Conservation (phyloP, 2,797 vertebrate genomes). For the Arctocebus calabarensis region DNA sequence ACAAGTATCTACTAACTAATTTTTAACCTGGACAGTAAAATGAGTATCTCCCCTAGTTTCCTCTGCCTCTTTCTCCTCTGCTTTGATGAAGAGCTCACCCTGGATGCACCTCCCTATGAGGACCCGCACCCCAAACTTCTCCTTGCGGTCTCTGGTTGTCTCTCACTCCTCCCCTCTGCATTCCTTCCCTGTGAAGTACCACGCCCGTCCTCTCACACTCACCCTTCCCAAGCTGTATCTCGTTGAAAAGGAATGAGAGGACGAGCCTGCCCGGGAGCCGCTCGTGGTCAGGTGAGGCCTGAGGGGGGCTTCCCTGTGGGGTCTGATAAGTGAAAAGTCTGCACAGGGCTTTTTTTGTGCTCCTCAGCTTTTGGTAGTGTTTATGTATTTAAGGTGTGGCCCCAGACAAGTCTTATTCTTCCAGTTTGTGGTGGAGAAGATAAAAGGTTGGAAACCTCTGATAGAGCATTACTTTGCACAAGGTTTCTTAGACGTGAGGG, state of each 20-base stretch:
- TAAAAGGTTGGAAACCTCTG: too few relatives aligned
- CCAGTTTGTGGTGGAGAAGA: too few relatives aligned
- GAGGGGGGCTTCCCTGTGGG: too few relatives aligned
- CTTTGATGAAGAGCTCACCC: accelerated
- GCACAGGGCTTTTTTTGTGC: too few relatives aligned
- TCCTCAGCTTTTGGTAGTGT: too few relatives aligned
- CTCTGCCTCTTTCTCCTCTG: not conserved
- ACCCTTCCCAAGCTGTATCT: not conserved
- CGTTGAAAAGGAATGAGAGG: not conserved
- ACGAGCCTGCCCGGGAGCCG: too few relatives aligned
- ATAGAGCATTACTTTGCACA: accelerated
- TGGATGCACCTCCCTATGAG: not conserved
- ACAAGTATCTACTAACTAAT: not conserved
- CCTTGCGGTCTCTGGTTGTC: not conserved
- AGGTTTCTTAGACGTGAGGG: accelerated
- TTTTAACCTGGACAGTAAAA: not conserved
- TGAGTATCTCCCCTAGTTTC: not conserved
- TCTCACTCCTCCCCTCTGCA: not conserved
- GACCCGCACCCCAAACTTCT: not conserved
- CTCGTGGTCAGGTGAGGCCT: too few relatives aligned
- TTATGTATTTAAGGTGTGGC: too few relatives aligned
- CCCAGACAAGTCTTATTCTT: too few relatives aligned
- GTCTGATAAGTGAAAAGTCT: too few relatives aligned
- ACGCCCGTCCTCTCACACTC: too few relatives aligned
- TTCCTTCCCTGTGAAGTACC: not conserved